A percentile compares a stretch with the other conserved stretches of the same genome.
These are phyloP conservation scores for Plutella xylostella DNA, from an alignment of 2,888 invertebrate genomes.

Conservation along the genomic window DNA sequence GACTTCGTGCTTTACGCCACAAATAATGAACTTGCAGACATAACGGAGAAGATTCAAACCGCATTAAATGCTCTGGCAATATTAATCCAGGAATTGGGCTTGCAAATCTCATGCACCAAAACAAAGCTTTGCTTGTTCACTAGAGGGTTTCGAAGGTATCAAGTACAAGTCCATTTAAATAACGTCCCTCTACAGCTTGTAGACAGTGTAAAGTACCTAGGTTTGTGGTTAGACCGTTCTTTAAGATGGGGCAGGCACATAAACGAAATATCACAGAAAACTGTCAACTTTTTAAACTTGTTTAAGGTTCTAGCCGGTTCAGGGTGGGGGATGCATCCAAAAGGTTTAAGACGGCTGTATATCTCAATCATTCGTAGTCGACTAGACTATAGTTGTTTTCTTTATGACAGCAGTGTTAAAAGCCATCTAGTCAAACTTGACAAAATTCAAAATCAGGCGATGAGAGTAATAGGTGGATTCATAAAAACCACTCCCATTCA, in stretches of 20 bases:
- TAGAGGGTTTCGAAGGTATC: not conserved
- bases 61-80: not conserved
- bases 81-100: not conserved
- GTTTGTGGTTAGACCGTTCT: conserved; percentile 4
- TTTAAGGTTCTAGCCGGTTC: conserved; percentile 5
- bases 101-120: not conserved
- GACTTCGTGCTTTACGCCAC: not conserved
- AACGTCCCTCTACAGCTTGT: not conserved
- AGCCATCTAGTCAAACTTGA: not conserved
- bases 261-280: not conserved
- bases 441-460: conserved; percentile 8
- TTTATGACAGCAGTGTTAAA: conserved; percentile 1
- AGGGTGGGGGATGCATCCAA: conserved; percentile 6
- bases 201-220: conserved; percentile 4
- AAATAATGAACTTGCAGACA: not conserved
- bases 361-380: conserved; percentile 8
- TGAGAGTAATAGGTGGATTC: conserved; percentile 9
- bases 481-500: conserved; percentile 7
- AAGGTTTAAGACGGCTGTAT: conserved; percentile 5
- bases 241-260: conserved; percentile 7
- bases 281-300: not conserved
- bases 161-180: not conserved
- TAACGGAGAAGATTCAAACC: not conserved
- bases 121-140: not conserved
- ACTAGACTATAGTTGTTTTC: conserved; percentile 5